Conservation (phyloP, 1,140 invertebrate species). For the Antheraea pernyi region DNA sequence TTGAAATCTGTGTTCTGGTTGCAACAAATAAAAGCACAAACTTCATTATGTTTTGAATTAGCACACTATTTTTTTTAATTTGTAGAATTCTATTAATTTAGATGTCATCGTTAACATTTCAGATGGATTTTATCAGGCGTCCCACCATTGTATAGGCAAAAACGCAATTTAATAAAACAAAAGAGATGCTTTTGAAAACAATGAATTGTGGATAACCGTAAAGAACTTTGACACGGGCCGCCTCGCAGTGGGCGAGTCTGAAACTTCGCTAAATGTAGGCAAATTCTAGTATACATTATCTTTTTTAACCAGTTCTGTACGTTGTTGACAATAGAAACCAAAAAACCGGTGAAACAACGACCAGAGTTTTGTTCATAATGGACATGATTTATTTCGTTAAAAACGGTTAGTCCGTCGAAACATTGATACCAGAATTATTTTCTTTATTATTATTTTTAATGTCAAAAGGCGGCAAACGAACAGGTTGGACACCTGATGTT, state of each 20-base stretch:
- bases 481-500: no score
- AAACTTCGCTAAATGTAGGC: slow-evolving; percentile 20
- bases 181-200: slow-evolving; percentile 6
- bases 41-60: no score
- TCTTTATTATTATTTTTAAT: no score
- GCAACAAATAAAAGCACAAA: no score
- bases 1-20: no score
- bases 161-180: slow-evolving; percentile 17
- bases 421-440: no score
- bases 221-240: slow-evolving; percentile 20
- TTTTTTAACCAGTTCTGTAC: slow-evolving; percentile 16
- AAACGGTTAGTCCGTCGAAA: background rate
- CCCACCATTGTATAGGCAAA: background rate
- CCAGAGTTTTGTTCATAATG: background rate
- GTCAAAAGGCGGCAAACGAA: no score
- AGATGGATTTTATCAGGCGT: background rate
- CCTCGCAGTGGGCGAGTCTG: slow-evolving; percentile 17
- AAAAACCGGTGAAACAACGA: background rate
- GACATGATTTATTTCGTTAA: slow-evolving; percentile 13
- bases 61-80: no score
- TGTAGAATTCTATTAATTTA: background rate
- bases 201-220: slow-evolving; percentile 15
- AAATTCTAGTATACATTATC: slow-evolving; percentile 19
- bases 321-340: slow-evolving; percentile 17
- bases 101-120: background rate